phyloP scores from a whole-genome alignment of 2,888 invertebrate species.

The Dorcus hopei region DNA sequence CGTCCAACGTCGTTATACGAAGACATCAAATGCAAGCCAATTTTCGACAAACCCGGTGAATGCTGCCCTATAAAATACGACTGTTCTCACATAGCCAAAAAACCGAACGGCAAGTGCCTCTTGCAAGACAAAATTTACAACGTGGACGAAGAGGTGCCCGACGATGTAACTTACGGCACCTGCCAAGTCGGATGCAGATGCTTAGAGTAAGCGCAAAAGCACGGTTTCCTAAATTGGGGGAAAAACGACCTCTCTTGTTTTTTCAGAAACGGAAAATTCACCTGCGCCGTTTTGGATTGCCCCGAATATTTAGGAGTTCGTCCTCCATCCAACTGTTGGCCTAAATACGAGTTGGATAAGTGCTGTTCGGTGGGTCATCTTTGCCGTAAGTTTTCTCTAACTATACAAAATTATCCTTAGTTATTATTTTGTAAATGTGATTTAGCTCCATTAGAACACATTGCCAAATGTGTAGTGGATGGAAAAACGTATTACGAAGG shows the following conservation, averaged over 20 bases:
- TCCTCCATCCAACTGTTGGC: constrained; percentile 13
- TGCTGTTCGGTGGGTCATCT: constrained; percentile 22
- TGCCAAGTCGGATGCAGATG: constrained; percentile 23
- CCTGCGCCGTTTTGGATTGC: constrained; percentile 30
- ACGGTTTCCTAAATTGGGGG: constrained; percentile 2
- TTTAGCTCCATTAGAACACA: constrained; percentile 13
- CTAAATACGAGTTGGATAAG: constrained; percentile 13
- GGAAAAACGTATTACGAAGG: constrained; percentile 23
- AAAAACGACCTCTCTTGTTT: not conserved
- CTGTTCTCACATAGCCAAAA: constrained; percentile 20
- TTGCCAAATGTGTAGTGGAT: constrained; percentile 16
- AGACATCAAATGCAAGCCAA: constrained; percentile 21
- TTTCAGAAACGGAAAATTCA: constrained; percentile 15
- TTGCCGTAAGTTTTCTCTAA: constrained; percentile 18
- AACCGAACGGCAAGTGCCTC: constrained; percentile 18
- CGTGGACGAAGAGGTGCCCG: constrained; percentile 9
- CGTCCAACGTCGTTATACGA: constrained; percentile 14
- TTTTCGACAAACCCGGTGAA: constrained; percentile 15
- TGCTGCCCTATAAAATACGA: constrained; percentile 25
- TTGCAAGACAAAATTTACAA: constrained; percentile 19
- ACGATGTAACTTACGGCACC: constrained; percentile 15
- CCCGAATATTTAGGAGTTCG: constrained; percentile 22
- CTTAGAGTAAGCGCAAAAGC: not conserved
- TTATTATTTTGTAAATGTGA: not conserved
- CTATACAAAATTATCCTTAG: not conserved